Evolutionary conservation across 2,113 vertebrate species (phyloP).

Genomic region (Macaca nemestrina): DNA sequence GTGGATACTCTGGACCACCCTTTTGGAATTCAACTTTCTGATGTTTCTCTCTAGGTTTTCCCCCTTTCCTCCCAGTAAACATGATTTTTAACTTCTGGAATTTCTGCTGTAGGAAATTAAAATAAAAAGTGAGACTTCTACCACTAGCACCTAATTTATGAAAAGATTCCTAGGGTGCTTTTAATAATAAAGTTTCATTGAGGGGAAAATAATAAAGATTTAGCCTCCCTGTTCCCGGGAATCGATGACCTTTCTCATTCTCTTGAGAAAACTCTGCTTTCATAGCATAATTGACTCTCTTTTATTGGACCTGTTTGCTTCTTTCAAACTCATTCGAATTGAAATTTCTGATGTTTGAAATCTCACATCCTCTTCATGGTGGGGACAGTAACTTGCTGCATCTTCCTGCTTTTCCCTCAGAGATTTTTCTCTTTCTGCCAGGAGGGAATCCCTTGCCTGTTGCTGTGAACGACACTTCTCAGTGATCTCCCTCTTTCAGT

Average conservation of each 20-base stretch:
- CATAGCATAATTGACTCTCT: neutral
- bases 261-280: neutral
- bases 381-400: neutral
- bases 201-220: constrained; percentile 45
- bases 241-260: neutral
- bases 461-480: neutral
- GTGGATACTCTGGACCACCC: neutral
- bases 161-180: neutral
- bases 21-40: neutral
- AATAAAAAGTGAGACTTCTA: constrained; percentile 72
- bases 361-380: neutral
- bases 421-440: neutral
- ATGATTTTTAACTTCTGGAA: constrained; percentile 23
- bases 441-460: neutral
- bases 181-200: neutral
- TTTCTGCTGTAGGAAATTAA: constrained; percentile 52
- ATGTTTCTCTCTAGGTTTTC: neutral
- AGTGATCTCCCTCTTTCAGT: too few species aligned
- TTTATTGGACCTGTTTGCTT: neutral
- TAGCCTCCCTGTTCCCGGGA: constrained; percentile 4
- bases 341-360: neutral
- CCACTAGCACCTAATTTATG: constrained; percentile 60
- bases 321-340: neutral
- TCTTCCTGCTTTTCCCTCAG: neutral
- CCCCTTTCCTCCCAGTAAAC: constrained; percentile 57